Conservation (phyloP, 2,113 vertebrate species). For the Willisornis vidua region DNA sequence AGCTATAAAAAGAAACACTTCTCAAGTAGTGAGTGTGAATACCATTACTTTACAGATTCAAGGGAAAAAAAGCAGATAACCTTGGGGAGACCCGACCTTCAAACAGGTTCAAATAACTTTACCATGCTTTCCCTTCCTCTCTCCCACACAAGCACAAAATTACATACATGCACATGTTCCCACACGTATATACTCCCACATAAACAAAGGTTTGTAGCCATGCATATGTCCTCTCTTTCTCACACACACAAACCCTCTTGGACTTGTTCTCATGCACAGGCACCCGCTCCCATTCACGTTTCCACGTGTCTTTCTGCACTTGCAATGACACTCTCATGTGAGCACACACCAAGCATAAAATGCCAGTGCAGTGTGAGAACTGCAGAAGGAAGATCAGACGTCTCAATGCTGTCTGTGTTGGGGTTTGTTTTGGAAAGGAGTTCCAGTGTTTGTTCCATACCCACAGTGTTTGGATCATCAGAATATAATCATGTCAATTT, state of each 20-base stretch:
- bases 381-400: neutral
- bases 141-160: conserved; percentile 44
- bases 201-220: neutral
- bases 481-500: neutral
- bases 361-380: neutral
- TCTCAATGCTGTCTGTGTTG: neutral
- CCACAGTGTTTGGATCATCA: neutral
- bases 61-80: conserved; percentile 82
- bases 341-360: neutral
- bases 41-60: conserved; percentile 82
- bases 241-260: neutral
- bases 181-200: neutral
- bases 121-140: conserved; percentile 24
- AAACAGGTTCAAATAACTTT: conserved; percentile 69
- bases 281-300: neutral
- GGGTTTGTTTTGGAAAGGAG: conserved; percentile 30
- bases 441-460: neutral
- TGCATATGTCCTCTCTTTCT: neutral
- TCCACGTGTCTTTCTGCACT: neutral
- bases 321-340: neutral
- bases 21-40: conserved; percentile 82
- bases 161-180: conserved; percentile 15
- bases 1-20: conserved; percentile 88
- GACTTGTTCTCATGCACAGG: neutral
- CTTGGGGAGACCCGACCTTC: conserved; percentile 78